Evolutionary conservation across 2,888 invertebrate species (phyloP), one percentile per base, ranked within the genome.

Genomic region (Micoletzkya japonica): DNA sequence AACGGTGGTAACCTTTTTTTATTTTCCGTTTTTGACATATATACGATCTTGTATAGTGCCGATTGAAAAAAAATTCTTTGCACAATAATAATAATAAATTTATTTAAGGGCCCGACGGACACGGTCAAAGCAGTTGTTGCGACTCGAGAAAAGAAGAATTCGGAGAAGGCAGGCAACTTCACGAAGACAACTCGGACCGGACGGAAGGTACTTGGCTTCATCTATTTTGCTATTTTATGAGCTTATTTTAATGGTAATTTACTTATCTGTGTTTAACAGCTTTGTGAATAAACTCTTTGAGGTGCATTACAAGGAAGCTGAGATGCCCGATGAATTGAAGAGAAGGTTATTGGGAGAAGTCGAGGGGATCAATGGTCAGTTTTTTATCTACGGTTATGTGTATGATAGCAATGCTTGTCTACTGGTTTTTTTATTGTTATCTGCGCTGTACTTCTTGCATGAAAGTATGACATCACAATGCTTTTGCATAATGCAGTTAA

Each of bases 171-270:
- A 20, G 52, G 36, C n/a, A 64, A 64, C 64, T 64, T 52, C 36
- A 64, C 64, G 36, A 64, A 78, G 76, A 37, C 70, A 32, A 75
- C 78, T 14, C 66, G 77, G 54, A 78, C 76, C 24, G 79, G 77
- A 14, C 58, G 77, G 2, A 72, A 73, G 32, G 64, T 61, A 34
- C 20, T 44, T 44, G 44, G 20, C 44, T 10, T 10, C 44, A 14
- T 20, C 44, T 20, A 20, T 39, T 39, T 39, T 39, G 17, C 7
- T 10, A 39, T 39, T 39, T 10, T 39, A 39, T 39, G 17, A 10
- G 17, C 7, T 39, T 39, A 39, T 39, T 10, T 39, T 39, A 39
- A 39, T 39, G 7, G 17, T 39, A 39, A 10, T 10, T 52, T 52
- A 4, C 14, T 52, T 24, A 39, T 39, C 10, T n/a, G n/a, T n/a